Conservation (phyloP, 1,140 invertebrate species). For the Ostrea denselamellosa region DNA sequence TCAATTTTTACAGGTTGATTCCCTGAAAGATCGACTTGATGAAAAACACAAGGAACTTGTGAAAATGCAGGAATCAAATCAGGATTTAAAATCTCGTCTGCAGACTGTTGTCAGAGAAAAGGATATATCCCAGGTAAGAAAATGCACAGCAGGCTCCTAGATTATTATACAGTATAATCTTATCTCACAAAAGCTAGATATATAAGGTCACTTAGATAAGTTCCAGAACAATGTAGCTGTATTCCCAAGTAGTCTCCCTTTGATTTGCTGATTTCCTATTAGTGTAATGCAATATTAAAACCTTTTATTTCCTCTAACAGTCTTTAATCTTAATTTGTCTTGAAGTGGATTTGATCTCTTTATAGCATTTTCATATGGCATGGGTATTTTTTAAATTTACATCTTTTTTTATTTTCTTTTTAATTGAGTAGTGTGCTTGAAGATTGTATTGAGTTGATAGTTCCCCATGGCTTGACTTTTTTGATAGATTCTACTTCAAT, state of each 20-base stretch:
- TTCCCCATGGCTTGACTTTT: slow-evolving; percentile 4
- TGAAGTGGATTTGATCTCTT: slow-evolving; percentile 38
- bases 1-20: slow-evolving; percentile 77
- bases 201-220: neutral
- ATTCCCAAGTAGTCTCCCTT: neutral
- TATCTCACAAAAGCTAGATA: neutral
- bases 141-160: slow-evolving; percentile 12
- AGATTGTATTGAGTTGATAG: neutral
- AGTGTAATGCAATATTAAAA: neutral
- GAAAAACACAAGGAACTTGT: slow-evolving; percentile 81
- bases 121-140: slow-evolving; percentile 61
- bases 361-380: slow-evolving; percentile 20
- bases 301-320: slow-evolving; percentile 20
- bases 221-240: neutral
- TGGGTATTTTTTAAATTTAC: neutral
- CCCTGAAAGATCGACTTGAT: slow-evolving; percentile 80
- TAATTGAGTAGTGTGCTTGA: slow-evolving; percentile 11
- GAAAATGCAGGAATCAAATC: slow-evolving; percentile 73
- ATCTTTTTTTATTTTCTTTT: neutral
- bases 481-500: neutral
- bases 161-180: slow-evolving; percentile 9
- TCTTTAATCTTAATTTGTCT: slow-evolving; percentile 13
- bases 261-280: neutral
- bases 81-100: slow-evolving; percentile 82
- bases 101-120: slow-evolving; percentile 65